These are phyloP conservation scores for Heliconius erato DNA, from an alignment of 2,888 invertebrate genomes.

Conservation along the genomic window DNA sequence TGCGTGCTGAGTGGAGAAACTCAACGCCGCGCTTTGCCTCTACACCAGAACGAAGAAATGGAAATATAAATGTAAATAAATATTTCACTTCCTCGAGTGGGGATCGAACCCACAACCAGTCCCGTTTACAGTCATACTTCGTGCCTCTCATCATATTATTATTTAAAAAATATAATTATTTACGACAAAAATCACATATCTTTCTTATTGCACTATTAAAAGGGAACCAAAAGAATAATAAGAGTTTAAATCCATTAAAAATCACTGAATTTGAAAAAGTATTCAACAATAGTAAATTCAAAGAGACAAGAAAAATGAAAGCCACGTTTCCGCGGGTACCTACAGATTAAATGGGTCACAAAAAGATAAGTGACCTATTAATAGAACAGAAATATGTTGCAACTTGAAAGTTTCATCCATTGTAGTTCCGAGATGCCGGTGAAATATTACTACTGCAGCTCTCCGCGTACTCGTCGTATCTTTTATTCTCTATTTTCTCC, in stretches of 20 bases:
- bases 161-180: no score
- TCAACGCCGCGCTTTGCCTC: no score
- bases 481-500: constrained; percentile 42
- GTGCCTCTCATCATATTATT: no score
- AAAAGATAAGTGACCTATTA: constrained; percentile 52
- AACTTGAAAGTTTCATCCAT: constrained; percentile 40
- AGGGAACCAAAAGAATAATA: neutral
- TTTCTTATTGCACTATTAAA: neutral
- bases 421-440: constrained; percentile 47
- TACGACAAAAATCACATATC: neutral
- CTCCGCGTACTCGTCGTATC: constrained; percentile 20
- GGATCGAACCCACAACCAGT: no score
- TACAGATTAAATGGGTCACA: constrained; percentile 49
- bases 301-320: constrained; percentile 31
- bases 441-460: constrained; percentile 26
- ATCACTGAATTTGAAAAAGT: constrained; percentile 21
- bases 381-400: constrained; percentile 49
- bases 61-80: no score
- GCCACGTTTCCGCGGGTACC: constrained; percentile 33
- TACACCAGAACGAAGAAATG: no score
- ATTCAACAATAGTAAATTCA: constrained; percentile 31
- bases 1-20: no score
- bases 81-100: no score
- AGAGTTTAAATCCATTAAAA: neutral
- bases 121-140: no score